A percentile compares a stretch with the other conserved stretches of the same genome.
Conservation (phyloP, 2,888 invertebrate genomes). For the Zaprionus lineosus region DNA sequence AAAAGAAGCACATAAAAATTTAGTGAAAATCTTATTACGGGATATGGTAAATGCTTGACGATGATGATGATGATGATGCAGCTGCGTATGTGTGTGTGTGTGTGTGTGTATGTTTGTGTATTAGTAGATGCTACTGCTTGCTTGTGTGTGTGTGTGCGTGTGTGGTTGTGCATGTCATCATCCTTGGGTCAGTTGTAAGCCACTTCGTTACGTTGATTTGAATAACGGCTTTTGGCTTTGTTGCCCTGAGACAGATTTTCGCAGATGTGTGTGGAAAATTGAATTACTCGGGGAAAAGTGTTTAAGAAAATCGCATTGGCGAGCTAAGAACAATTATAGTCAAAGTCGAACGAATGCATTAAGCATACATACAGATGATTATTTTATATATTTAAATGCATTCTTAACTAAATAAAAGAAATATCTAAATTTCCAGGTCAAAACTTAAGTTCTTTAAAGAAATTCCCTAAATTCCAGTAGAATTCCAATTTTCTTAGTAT, state of each 20-base stretch:
- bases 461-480: too few species aligned
- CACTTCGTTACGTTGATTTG: constrained; percentile 66
- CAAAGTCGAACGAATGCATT: too few species aligned
- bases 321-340: too few species aligned
- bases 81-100: constrained; percentile 11
- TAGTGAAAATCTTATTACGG: constrained; percentile 65
- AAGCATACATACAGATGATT: too few species aligned
- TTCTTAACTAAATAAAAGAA: too few species aligned
- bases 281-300: constrained; percentile 34
- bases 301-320: constrained; percentile 4
- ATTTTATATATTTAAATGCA: too few species aligned
- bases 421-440: too few species aligned
- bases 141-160: constrained; percentile 8
- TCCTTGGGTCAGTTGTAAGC: constrained; percentile 42
- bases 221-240: constrained; percentile 55
- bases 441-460: too few species aligned
- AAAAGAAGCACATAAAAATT: constrained; percentile 15
- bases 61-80: not conserved
- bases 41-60: constrained; percentile 19
- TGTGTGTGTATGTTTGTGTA: constrained; percentile 12
- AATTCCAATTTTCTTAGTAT: too few species aligned
- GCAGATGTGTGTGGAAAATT: constrained; percentile 31
- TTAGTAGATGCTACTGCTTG: too few species aligned
- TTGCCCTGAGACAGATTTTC: constrained; percentile 30
- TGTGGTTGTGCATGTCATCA: constrained; percentile 9